phyloP scores from a whole-genome alignment of 2,797 vertebrate genomes.

The Schizopygopsis malacanthus region DNA sequence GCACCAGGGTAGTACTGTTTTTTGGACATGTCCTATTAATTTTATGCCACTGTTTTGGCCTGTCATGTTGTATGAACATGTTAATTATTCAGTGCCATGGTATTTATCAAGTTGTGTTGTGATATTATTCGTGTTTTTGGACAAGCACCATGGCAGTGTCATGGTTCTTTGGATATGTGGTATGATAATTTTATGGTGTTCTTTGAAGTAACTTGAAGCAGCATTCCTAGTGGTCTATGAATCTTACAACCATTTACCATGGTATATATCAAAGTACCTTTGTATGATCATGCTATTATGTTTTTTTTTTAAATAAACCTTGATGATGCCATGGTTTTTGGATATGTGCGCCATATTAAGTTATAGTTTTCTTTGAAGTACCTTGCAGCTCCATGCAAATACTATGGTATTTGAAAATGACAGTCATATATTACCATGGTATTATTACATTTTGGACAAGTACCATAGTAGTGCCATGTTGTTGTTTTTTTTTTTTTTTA shows the following conservation, averaged over 20 bases:
- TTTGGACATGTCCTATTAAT: not conserved
- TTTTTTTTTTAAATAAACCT: not conserved
- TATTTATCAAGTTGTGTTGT: not conserved
- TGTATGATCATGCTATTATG: not conserved
- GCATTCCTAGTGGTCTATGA: not conserved
- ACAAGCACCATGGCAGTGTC: not conserved
- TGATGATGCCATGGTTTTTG: not conserved
- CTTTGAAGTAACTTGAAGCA: not conserved
- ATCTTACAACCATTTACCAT: not conserved
- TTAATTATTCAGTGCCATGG: not conserved
- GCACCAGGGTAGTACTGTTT: not conserved
- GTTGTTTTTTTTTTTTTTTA: too few species aligned
- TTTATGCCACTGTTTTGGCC: not conserved
- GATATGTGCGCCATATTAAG: not conserved
- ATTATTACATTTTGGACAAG: not conserved
- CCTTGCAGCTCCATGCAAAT: not conserved
- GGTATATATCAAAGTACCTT: not conserved
- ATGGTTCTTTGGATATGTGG: not conserved
- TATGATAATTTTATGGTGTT: not conserved
- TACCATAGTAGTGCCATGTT: not conserved
- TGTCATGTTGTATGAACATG: not conserved
- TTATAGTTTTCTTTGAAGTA: not conserved
- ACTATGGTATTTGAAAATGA: not conserved
- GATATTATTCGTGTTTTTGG: not conserved
- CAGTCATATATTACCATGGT: not conserved